Evolutionary conservation across 2,888 invertebrate genomes (phyloP), one percentile per base, ranked within the genome.

Genomic region (Parnassius apollo): DNA sequence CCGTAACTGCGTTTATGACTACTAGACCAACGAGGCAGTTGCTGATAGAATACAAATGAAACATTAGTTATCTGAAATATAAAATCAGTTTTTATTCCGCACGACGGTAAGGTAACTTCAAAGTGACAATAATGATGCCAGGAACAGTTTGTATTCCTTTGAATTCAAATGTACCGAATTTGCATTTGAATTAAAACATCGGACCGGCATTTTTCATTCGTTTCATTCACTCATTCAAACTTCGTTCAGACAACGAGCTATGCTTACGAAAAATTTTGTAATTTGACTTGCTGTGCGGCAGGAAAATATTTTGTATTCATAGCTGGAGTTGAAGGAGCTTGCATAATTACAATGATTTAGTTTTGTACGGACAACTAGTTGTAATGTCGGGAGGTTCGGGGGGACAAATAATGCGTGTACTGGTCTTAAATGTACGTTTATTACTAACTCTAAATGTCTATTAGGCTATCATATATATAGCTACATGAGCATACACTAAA

Each of bases 101-200:
- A 49, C n/a, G 18, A 13, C 13, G 8, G 8, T 12, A 35, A 54
- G n/a, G 51, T 4, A 63, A 61, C 45, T 25, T 52, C 46, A 55
- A 62, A 65, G 61, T 61, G 57, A 68, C 69, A 69, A 70, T 67
- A 69, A 75, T 75, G 74, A 76, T 73, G 72, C 69, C 53, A 44
- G 51, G 62, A 64, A 65, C 71, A 67, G 70, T 75, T 73, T 69
- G 64, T 66, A 66, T 70, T 71, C 75, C 74, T 77, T 76, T 75
- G 74, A 74, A 81, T 83, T 69, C 72, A 73, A 80, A 84, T 81
- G 77, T 70, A 66, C 63, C 55, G 60, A 53, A 61, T 61, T 61
- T 55, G 55, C 60, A 61, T 61, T 55, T 61, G 60, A 61, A 61
- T 61, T 61, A 61, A 61, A 61, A 61, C 49, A 50, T 18, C 55